A percentile compares a stretch with the other conserved stretches of the same genome.
These are phyloP conservation scores for Odontesthes bonariensis DNA, from an alignment of 2,113 vertebrate species.

Conservation along the genomic window DNA sequence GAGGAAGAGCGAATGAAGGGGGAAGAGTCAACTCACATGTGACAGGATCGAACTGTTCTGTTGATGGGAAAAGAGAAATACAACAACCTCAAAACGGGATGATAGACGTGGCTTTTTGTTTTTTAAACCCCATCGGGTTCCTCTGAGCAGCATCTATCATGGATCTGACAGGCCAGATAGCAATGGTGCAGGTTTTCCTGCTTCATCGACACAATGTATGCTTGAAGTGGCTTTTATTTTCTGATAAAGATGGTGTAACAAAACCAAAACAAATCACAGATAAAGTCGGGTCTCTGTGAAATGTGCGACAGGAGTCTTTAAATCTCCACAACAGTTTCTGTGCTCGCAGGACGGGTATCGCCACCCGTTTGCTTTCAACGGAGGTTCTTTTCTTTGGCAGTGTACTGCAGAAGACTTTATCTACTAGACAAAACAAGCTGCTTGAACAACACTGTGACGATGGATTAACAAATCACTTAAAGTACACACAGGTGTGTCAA, in stretches of 20 bases:
- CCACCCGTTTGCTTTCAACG: not conserved
- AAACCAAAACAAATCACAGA: not conserved
- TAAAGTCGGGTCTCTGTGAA: not conserved
- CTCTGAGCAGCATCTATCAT: constrained; percentile 30
- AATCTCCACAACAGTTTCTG: constrained; percentile 17
- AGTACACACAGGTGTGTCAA: not conserved
- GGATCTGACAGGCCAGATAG: constrained; percentile 27
- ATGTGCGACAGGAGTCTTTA: not conserved
- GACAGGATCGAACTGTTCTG: constrained; percentile 84
- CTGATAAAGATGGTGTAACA: not conserved
- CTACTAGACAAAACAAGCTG: constrained; percentile 24
- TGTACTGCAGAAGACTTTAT: not conserved
- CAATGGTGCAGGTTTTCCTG: constrained; percentile 32
- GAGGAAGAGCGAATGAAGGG: constrained; percentile 67
- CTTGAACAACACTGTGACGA: constrained; percentile 27
- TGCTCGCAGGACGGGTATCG: constrained; percentile 10
- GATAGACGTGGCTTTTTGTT: constrained; percentile 52
- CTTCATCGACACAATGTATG: constrained; percentile 1
- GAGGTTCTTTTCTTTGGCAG: constrained; percentile 1
- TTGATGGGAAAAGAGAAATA: constrained; percentile 82
- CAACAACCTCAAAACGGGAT: constrained; percentile 75
- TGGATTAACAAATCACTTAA: constrained; percentile 8
- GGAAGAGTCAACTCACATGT: constrained; percentile 85
- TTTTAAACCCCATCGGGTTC: constrained; percentile 25
- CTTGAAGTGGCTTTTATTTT: constrained; percentile 14